Evolutionary conservation across 2,888 invertebrate genomes (phyloP), one percentile per base, ranked within the genome.

Genomic region (Apodemia zela): DNA sequence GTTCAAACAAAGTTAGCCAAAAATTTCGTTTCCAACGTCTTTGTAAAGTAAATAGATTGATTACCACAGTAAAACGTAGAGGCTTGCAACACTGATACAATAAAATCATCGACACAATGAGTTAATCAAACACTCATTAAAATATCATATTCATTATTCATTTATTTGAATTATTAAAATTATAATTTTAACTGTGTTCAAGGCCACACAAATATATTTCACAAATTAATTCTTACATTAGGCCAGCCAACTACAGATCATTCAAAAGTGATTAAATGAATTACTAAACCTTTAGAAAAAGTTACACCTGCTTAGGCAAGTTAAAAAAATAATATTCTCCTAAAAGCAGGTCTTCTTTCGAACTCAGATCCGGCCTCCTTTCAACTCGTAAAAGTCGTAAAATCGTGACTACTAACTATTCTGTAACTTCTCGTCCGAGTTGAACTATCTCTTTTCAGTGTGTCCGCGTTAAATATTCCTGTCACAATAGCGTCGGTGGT

Each of bases 41-140:
- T 70, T 75, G 72, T 73, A 74, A 71, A 75, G 69, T 74, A 70
- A 72, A 76, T 76, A 79, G 84, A 81, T 83, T 81, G 76, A 76
- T 78, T 78, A 76, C 80, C 80, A 85, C 84, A 78, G 84, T 77
- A 76, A 78, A 72, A 75, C 66, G 82, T 87, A 88, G 88, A 72
- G 80, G 77, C 89, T 89, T 89, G 87, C 85, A 80, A 89, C 87
- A 88, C 87, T 80, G 69, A 85, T 82, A 82, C 80, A 78, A 78
- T 75, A 67, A 73, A 73, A 73, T 73, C 75, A 75, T 75, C 73
- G 69, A 70, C 72, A 73, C 72, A 75, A 73, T 73, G 60, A 62
- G 62, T 57, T 60, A 18, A 67, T 67, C 65, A 65, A 38, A 72
- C 73, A 78, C 73, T 75, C 81, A 81, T 80, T 74, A 75, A 77